Conservation (phyloP, 2,113 vertebrate species). For the Thamnaconus septentrionalis region DNA sequence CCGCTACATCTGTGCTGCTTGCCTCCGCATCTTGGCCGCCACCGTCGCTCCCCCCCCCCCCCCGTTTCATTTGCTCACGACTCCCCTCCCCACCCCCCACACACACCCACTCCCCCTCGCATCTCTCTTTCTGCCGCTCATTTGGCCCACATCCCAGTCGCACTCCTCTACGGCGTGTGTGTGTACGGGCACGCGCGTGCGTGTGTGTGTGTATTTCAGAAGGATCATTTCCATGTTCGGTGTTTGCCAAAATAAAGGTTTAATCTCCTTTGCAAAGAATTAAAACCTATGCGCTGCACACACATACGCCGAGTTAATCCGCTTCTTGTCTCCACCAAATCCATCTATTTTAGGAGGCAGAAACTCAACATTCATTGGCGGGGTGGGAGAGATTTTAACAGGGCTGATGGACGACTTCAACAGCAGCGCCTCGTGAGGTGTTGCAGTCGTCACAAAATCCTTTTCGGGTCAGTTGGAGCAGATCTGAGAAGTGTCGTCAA, state of each 20-base stretch:
- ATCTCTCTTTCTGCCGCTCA: slow-evolving; percentile 43
- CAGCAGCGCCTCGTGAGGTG: not conserved
- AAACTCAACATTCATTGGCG: slow-evolving; percentile 43
- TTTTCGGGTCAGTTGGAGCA: not conserved
- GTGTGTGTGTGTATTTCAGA: slow-evolving; percentile 37
- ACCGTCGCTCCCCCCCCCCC: not conserved
- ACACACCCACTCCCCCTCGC: slow-evolving; percentile 11
- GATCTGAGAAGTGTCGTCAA: not conserved
- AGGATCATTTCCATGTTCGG: slow-evolving; percentile 55
- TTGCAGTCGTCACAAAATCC: slow-evolving; percentile 2
- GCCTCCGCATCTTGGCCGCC: slow-evolving; percentile 1
- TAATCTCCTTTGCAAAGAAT: slow-evolving; percentile 63
- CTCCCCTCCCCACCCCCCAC: not conserved
- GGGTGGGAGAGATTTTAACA: slow-evolving; percentile 26
- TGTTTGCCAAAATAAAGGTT: slow-evolving; percentile 64
- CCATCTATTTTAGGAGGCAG: slow-evolving; percentile 52
- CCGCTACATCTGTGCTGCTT: slow-evolving; percentile 58
- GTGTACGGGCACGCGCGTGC: not conserved
- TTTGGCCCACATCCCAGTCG: slow-evolving; percentile 42
- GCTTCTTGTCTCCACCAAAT: slow-evolving; percentile 48
- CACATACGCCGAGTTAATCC: slow-evolving; percentile 50
- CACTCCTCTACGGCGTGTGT: slow-evolving; percentile 20
- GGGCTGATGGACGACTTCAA: slow-evolving; percentile 5
- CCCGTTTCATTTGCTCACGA: slow-evolving; percentile 1
- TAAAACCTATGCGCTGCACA: slow-evolving; percentile 23